phyloP scores from a whole-genome alignment of 1,140 invertebrate species.

The Penaeus indicus region DNA sequence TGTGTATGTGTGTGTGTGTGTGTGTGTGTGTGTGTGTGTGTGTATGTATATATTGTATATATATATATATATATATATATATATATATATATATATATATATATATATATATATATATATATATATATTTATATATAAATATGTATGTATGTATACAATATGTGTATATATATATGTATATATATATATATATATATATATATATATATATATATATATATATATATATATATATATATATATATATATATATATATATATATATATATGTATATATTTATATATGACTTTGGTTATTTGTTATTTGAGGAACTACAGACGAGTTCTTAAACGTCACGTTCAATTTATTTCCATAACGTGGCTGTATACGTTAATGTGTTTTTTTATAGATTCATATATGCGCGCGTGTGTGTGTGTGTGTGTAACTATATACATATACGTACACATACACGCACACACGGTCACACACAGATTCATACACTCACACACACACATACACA shows the following conservation, averaged over 20 bases:
- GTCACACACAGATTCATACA: neutral
- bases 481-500: constrained; percentile 1
- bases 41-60: neutral
- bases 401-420: neutral
- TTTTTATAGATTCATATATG: constrained; percentile 7
- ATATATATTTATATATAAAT: constrained; percentile 26
- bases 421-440: neutral
- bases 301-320: neutral
- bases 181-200: constrained; percentile 21
- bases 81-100: neutral
- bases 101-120: constrained; percentile 13
- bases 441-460: neutral
- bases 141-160: neutral
- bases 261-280: constrained; percentile 11
- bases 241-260: constrained; percentile 20
- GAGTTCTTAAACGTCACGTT: neutral
- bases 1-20: neutral
- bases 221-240: constrained; percentile 30
- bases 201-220: constrained; percentile 19
- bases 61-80: neutral
- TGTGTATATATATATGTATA: neutral
- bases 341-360: neutral
- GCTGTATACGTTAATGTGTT: neutral
- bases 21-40: neutral
- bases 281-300: neutral